A percentile compares a stretch with the other conserved stretches of the same genome.
Evolutionary conservation across 2,113 vertebrate species (phyloP).

Genomic region (Crotophaga sulcirostris): DNA sequence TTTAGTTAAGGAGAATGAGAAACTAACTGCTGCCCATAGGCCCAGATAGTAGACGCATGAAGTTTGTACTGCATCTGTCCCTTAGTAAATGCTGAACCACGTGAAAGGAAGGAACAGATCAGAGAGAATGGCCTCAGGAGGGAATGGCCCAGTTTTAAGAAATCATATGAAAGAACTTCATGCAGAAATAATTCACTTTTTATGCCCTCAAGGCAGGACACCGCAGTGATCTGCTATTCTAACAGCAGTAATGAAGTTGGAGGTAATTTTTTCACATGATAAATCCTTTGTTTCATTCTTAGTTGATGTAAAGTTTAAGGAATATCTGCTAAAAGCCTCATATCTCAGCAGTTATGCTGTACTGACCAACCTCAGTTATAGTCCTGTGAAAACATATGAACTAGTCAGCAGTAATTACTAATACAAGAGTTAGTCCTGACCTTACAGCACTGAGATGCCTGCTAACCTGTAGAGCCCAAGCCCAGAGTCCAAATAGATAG

Average conservation of each 20-base stretch:
- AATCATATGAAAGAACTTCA: background rate
- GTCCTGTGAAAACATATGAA: background rate
- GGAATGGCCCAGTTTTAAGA: background rate
- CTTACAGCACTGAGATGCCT: background rate
- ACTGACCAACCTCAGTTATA: background rate
- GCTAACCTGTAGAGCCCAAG: background rate
- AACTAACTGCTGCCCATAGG: background rate
- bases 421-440: background rate
- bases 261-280: background rate
- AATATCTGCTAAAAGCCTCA: background rate
- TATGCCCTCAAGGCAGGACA: background rate
- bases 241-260: background rate
- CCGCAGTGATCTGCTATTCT: background rate
- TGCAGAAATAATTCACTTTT: background rate
- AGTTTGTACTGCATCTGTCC: background rate
- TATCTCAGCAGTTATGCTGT: background rate
- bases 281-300: background rate
- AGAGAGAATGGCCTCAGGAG: background rate
- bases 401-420: background rate
- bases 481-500: background rate
- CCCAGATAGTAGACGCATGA: background rate
- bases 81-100: background rate
- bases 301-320: background rate
- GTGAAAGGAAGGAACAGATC: background rate
- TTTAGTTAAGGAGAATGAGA: background rate